Base-by-base conservation (phyloP, 2,888 invertebrate genomes). In the Anticlea derivata region DNA sequence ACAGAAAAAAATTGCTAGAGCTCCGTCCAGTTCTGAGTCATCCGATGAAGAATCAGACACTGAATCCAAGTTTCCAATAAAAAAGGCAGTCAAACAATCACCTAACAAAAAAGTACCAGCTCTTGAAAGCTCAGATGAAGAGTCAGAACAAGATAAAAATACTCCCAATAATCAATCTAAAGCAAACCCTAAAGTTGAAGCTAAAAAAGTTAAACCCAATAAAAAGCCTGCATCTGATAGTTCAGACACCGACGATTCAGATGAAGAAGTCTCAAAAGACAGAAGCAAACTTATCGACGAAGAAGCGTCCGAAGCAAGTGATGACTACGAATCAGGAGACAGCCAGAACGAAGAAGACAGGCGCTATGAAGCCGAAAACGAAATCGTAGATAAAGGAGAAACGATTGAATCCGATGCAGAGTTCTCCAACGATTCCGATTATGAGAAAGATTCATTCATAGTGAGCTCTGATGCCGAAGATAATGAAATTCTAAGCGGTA, bases 371-470 rank as follows among this genome's bases (percentile, higher is more conserved):
- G 65, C 78, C 57, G 83, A 91, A 45, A 86, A 93, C 70, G 86
- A 91, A 74, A 77, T 93, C 34, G 49, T 77, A 7, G 83, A 84
- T 26, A 85, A 83, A 58, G 92, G 92, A 1, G 92, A 92, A 72
- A 92, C 92, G 1, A 70, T 93, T 50, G 83, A 88, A 35, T 91
- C 92, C 34, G 84, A 91, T 31, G 81, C 80, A 30, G 78, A 89
- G 4, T 70, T 83, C 13, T 85, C 88, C 1, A 73, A 81, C 51
- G 89, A 91, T 40, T 74, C 83, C 0, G 85, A 90, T 54, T 91
- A 91, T 54, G 89, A 91, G 63, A 89, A 83, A 65, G 92, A 85
- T 61, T 93, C 92, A 0, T 93, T 93, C 66, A 65, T 93, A 47
- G 92, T 91, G 1, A 88, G 83, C 57, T 90, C 92, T 1, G 84